phyloP scores from a whole-genome alignment of 2,888 invertebrate species.

The Leistus spinibarbis region DNA sequence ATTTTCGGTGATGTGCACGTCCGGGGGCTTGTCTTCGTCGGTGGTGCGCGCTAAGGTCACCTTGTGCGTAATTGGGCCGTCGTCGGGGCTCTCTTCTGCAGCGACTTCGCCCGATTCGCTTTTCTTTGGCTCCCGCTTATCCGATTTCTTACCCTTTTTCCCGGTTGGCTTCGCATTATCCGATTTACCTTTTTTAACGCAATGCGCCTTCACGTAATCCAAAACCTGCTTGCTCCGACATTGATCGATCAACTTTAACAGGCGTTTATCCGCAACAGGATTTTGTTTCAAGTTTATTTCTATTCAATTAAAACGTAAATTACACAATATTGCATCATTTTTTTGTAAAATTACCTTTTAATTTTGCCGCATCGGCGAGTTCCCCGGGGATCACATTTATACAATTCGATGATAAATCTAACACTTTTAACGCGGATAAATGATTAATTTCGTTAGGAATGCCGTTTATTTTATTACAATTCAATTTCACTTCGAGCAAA shows the following conservation, averaged over 20 bases:
- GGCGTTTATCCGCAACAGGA: constrained; percentile 72
- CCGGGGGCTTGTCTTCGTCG: constrained; percentile 4
- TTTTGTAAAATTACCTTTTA: constrained; percentile 66
- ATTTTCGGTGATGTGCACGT: constrained; percentile 8
- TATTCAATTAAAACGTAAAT: constrained; percentile 50
- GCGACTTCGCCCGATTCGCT: constrained; percentile 42
- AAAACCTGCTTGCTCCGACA: constrained; percentile 76
- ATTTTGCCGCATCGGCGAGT: constrained; percentile 68
- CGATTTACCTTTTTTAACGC: constrained; percentile 55
- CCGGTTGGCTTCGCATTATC: constrained; percentile 50
- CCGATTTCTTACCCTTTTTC: not conserved
- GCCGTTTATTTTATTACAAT: constrained; percentile 67
- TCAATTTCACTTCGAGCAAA: constrained; percentile 69
- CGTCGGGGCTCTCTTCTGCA: constrained; percentile 52
- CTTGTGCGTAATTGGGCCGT: constrained; percentile 56
- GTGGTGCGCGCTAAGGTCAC: constrained; percentile 62
- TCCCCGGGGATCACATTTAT: constrained; percentile 72
- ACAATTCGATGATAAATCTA: constrained; percentile 74
- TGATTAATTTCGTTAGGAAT: constrained; percentile 65
- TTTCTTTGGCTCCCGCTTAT: not conserved
- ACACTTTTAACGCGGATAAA: constrained; percentile 68
- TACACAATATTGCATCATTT: constrained; percentile 6
- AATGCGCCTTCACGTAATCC: constrained; percentile 76
- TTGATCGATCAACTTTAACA: constrained; percentile 76
- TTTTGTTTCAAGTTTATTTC: constrained; percentile 78